Conservation (phyloP, 1,140 invertebrate genomes). For the Meloidogyne floridensis region DNA sequence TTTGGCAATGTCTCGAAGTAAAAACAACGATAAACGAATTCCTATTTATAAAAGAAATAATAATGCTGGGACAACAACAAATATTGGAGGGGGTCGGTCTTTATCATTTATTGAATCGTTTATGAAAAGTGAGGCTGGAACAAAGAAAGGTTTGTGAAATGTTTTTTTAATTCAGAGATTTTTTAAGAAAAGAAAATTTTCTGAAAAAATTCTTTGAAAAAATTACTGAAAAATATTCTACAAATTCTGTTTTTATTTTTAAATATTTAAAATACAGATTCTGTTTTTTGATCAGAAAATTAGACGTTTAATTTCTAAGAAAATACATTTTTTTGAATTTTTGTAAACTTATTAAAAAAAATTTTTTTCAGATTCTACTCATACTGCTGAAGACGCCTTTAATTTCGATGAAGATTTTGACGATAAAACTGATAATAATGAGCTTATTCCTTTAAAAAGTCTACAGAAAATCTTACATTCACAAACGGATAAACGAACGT, state of each 20-base stretch:
- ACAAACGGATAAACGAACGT: background rate
- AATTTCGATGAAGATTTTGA: conserved; percentile 28
- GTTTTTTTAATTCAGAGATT: too few relatives aligned
- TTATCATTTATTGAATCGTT: background rate
- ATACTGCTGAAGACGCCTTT: conserved; percentile 16
- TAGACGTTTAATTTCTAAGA: too few relatives aligned
- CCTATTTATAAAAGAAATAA: conserved; percentile 10
- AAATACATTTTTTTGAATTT: too few relatives aligned
- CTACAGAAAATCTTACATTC: background rate
- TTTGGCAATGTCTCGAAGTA: background rate
- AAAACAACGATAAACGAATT: background rate
- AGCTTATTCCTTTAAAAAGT: conserved; percentile 6
- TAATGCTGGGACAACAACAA: background rate
- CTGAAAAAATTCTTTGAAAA: too few relatives aligned
- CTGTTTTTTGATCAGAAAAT: background rate
- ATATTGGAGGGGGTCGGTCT: background rate
- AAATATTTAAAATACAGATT: background rate
- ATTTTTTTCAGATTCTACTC: background rate
- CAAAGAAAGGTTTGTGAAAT: background rate
- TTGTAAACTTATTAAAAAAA: background rate
- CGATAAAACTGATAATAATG: conserved; percentile 2
- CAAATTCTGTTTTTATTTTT: background rate
- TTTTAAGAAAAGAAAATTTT: too few relatives aligned
- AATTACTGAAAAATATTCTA: too few relatives aligned
- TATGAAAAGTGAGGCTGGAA: background rate